Percentiles rank a stretch among this genome's conserved stretches.
Conservation (phyloP, 2,113 vertebrate genomes). For the Prinia subflava region DNA sequence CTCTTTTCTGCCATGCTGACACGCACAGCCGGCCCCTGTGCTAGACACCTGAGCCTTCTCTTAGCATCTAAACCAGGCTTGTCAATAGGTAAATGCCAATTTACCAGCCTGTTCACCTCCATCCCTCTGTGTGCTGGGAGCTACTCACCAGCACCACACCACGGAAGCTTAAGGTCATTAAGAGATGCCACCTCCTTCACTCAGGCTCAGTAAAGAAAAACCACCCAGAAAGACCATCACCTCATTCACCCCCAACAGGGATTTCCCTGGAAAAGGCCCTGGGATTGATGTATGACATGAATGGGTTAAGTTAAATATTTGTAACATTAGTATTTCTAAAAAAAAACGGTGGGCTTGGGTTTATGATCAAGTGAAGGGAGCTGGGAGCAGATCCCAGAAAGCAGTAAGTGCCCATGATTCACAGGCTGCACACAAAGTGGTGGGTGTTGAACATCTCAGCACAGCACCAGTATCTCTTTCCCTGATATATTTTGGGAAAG, state of each 20-base stretch:
- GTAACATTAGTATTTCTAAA: background rate
- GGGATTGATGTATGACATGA: background rate
- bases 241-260: background rate
- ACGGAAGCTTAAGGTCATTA: no score
- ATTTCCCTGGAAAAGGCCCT: background rate
- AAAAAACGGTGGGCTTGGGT: background rate
- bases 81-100: background rate
- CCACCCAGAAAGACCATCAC: background rate
- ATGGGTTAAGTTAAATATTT: background rate
- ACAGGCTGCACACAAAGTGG: background rate
- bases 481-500: slow-evolving; percentile 21
- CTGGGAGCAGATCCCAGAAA: background rate
- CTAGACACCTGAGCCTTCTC: background rate
- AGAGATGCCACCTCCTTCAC: background rate
- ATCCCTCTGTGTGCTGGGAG: background rate
- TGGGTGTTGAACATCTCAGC: background rate
- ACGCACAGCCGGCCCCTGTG: background rate
- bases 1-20: background rate
- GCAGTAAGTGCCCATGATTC: slow-evolving; percentile 19
- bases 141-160: background rate
- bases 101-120: background rate
- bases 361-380: background rate
- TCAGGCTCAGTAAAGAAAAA: background rate
- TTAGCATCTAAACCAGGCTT: background rate
- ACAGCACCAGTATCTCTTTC: background rate